Conservation (phyloP, 1,140 invertebrate genomes). For the Anthonomus grandis region DNA sequence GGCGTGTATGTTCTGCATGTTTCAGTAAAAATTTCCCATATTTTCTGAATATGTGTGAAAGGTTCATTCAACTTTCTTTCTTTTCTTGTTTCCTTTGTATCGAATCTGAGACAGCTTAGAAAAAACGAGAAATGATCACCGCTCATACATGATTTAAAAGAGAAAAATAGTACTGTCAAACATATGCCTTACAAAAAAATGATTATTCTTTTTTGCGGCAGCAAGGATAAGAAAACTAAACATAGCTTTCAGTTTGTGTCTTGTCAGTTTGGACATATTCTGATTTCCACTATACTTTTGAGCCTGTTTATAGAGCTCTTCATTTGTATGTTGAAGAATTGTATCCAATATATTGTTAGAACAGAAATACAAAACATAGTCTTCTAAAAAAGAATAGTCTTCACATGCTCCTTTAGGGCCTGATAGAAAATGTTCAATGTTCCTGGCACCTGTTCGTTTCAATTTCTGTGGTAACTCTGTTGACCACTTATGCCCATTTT, state of each 20-base stretch:
- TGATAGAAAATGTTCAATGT: slow-evolving; percentile 12
- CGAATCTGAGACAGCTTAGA: slow-evolving; percentile 42
- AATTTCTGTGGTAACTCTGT: background rate
- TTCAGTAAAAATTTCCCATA: slow-evolving; percentile 45
- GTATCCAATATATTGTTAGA: slow-evolving; percentile 2
- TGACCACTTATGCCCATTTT: slow-evolving; percentile 12
- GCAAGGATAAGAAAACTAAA: background rate
- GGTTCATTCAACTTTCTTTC: slow-evolving; percentile 35
- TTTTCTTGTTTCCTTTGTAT: slow-evolving; percentile 38
- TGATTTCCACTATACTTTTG: background rate
- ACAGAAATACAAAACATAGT: slow-evolving; percentile 4
- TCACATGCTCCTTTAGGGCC: background rate
- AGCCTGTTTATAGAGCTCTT: background rate
- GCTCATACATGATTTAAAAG: slow-evolving; percentile 40
- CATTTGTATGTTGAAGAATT: slow-evolving; percentile 10
- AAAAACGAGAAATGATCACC: slow-evolving; percentile 44
- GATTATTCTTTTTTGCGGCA: background rate
- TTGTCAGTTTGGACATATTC: background rate
- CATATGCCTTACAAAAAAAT: background rate
- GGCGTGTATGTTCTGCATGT: slow-evolving; percentile 33
- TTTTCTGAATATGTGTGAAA: slow-evolving; percentile 41
- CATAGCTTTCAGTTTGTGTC: background rate
- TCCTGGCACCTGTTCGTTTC: background rate
- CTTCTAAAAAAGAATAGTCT: background rate
- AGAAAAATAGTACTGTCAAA: slow-evolving; percentile 33